Conservation (phyloP, 2,113 vertebrate genomes). For the Chamaea fasciata region DNA sequence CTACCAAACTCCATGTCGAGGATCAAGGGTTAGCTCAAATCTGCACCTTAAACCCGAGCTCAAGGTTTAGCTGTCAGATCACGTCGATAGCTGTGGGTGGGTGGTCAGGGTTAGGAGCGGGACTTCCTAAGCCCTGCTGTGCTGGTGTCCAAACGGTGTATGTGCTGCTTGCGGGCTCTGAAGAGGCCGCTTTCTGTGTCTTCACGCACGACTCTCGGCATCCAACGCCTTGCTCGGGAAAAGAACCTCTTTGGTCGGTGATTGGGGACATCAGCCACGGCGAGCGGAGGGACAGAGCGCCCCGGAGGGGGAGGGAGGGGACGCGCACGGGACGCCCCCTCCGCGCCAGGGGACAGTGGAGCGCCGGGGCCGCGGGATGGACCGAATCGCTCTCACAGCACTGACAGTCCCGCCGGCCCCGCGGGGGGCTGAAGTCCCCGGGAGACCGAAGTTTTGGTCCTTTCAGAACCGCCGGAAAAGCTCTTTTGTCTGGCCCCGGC, state of each 20-base stretch:
- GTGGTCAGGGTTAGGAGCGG: neutral
- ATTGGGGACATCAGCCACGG: neutral
- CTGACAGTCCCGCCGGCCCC: neutral
- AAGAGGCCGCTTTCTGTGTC: neutral
- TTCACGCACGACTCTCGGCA: neutral
- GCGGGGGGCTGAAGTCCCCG: neutral
- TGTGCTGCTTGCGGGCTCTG: neutral
- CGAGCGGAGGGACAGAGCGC: neutral
- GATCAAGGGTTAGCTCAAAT: neutral
- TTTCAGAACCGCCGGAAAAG: neutral
- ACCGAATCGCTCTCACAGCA: neutral
- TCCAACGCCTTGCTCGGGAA: neutral
- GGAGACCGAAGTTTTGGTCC: neutral
- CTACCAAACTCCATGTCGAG: neutral
- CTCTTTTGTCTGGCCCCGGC: neutral
- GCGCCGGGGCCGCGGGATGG: neutral
- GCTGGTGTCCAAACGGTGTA: neutral
- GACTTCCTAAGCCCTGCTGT: neutral
- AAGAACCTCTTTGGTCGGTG: neutral
- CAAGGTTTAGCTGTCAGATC: neutral
- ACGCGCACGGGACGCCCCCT: neutral
- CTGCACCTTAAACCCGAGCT: neutral
- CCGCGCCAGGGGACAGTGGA: neutral
- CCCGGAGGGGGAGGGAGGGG: no score
- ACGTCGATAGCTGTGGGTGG: neutral